A percentile compares a stretch with the other conserved stretches of the same genome.
phyloP scores from a whole-genome alignment of 2,797 vertebrate species.

The Enteromius fasciolatus region DNA sequence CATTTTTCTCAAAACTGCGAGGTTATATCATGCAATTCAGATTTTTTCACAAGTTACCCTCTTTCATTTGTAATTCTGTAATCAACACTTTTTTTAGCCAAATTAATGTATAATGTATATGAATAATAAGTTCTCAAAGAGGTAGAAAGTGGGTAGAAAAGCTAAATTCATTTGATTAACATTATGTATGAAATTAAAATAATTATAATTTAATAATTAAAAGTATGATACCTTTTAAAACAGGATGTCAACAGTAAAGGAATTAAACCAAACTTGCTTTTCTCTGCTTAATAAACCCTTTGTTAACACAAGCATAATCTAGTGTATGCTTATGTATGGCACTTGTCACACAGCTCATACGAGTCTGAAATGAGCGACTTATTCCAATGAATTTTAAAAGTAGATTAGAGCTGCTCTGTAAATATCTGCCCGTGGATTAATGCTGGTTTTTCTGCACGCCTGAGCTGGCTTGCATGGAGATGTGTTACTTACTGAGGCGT shows the following conservation, averaged over 20 bases:
- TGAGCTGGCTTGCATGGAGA: slow-evolving; percentile 34
- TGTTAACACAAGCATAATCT: slow-evolving; percentile 67
- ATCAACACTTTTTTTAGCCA: background rate
- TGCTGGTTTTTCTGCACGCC: slow-evolving; percentile 28
- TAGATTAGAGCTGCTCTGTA: slow-evolving; percentile 66
- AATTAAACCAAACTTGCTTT: slow-evolving; percentile 62
- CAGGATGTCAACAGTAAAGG: slow-evolving; percentile 59
- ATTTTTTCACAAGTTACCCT: too few species aligned
- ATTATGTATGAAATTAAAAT: background rate
- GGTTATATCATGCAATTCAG: too few species aligned
- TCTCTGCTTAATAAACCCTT: slow-evolving; percentile 67
- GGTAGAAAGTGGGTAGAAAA: background rate
- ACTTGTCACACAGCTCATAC: slow-evolving; percentile 60
- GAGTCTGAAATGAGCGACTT: slow-evolving; percentile 57
- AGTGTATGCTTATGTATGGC: slow-evolving; percentile 59
- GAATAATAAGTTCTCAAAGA: background rate
- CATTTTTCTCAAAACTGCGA: too few species aligned
- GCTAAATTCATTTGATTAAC: background rate
- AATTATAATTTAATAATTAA: too few species aligned
- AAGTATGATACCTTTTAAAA: slow-evolving; percentile 46
- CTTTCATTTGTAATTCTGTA: background rate
- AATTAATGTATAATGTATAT: background rate
- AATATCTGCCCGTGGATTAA: slow-evolving; percentile 59
- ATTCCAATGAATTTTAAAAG: slow-evolving; percentile 64
- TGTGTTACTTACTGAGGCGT: slow-evolving; percentile 31